Evolutionary conservation across 1,140 invertebrate genomes (phyloP), one percentile per base, ranked within the genome.

Genomic region (Hylaeus volcanicus): DNA sequence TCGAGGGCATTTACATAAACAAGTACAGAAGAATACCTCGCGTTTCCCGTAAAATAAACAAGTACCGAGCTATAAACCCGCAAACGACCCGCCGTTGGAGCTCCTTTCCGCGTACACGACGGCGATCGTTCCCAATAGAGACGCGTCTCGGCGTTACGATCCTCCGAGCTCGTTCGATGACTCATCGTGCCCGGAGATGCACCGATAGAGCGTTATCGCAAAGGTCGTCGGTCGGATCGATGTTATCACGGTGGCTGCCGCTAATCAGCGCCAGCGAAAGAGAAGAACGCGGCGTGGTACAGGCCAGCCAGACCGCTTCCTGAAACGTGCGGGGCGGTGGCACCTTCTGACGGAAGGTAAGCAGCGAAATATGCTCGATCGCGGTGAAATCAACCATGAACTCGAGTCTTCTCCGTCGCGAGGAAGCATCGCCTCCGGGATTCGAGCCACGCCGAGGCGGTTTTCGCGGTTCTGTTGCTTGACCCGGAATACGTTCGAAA

Each of bases 201-300:
- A 53, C 39, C 69, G 85, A 89, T 90, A 88, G 86, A 79, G 84
- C 81, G 87, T 89, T 90, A 89, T 90, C 88, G 81, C 70, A 63
- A 65, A 68, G 82, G 82, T 85, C 89, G 85, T 87, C 86, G 83
- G 82, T 74, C 85, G 79, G 84, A 75, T 83, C 87, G 89, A 86
- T 89, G 87, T 87, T 89, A 89, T 90, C 88, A 66, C 56, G 43
- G 41, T 5, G n/a, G 72, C 58, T 63, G 41, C 72, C 15, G 81
- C 77, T 86, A 86, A 86, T 86, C 85, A 86, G 81, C 81, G 65
- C 61, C 63, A 72, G 63, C 72, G 79, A 73, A 77, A 70, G 55
- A 65, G 72, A 73, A 61, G 68, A 73, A 80, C 73, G 65, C 70
- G 74, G 43, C 15, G 78, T 58, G 66, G 53, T 70, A 82, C 65